Conservation (phyloP, 2,797 vertebrate genomes). For the Pipistrellus kuhlii region DNA sequence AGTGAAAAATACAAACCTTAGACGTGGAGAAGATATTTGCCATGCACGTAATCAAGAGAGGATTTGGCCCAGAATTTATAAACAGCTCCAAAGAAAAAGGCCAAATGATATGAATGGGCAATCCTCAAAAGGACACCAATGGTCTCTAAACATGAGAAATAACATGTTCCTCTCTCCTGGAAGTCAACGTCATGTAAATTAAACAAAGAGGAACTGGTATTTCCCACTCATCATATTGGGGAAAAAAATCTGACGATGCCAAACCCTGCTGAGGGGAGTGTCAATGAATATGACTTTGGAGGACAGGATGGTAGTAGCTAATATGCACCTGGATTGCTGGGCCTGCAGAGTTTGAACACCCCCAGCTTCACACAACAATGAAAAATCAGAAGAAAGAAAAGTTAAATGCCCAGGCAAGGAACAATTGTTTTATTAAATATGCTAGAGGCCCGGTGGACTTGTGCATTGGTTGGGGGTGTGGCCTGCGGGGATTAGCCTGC, state of each 20-base stretch:
- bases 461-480: too few species aligned
- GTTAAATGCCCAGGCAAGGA: neutral
- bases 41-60: neutral
- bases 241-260: neutral
- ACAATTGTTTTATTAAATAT: neutral
- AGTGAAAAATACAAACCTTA: conserved; percentile 2
- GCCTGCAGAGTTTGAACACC: neutral
- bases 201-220: conserved; percentile 1
- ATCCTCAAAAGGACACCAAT: neutral
- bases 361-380: neutral
- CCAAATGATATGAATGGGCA: neutral
- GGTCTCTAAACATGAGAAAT: neutral
- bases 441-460: too few species aligned
- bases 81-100: conserved; percentile 29
- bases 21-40: conserved; percentile 46
- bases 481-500: too few species aligned
- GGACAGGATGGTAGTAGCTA: neutral
- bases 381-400: neutral
- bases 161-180: neutral
- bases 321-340: neutral
- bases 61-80: conserved; percentile 39
- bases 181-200: neutral
- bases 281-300: neutral
- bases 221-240: neutral
- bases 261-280: fast-evolving